These are phyloP conservation scores for Eulemur rubriventer DNA, from an alignment of 2,797 vertebrate species.

Conservation along the genomic window DNA sequence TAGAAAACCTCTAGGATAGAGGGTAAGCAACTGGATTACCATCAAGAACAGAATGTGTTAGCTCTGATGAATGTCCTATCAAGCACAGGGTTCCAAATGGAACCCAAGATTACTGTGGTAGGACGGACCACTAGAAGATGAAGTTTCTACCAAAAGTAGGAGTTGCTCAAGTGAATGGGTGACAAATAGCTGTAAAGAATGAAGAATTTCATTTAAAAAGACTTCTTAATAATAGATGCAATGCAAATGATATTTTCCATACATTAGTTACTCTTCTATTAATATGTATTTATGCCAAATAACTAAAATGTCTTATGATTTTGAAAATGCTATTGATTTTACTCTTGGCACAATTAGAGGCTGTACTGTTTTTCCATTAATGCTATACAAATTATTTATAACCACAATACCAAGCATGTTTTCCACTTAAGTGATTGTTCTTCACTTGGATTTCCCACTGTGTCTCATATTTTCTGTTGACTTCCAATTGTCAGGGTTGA, in stretches of 20 bases:
- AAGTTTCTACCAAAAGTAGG: conserved; percentile 20
- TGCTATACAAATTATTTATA: conserved; percentile 49
- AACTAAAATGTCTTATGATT: conserved; percentile 3
- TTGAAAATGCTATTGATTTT: conserved; percentile 34
- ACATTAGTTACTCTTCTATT: conserved; percentile 29
- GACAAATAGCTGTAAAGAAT: conserved; percentile 1
- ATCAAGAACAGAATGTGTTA: conserved; percentile 80
- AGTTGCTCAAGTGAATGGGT: conserved; percentile 14
- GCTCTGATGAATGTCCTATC: conserved; percentile 69
- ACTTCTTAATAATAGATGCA: neutral
- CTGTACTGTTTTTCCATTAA: conserved; percentile 28
- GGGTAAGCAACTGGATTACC: conserved; percentile 69
- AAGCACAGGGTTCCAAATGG: conserved; percentile 72
- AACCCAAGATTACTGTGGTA: conserved; percentile 66
- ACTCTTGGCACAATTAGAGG: conserved; percentile 23
- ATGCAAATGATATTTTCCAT: conserved; percentile 18
- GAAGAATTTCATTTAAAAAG: conserved; percentile 48
- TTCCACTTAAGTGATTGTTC: conserved; percentile 62
- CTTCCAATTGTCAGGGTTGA: conserved; percentile 42
- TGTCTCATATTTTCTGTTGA: conserved; percentile 56
- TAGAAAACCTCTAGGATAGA: conserved; percentile 58
- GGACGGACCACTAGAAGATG: conserved; percentile 1
- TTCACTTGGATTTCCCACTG: conserved; percentile 48
- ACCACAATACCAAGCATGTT: neutral
- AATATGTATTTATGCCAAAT: conserved; percentile 26